Conservation (phyloP, 1,140 invertebrate genomes). For the Sarcophaga bullata region DNA sequence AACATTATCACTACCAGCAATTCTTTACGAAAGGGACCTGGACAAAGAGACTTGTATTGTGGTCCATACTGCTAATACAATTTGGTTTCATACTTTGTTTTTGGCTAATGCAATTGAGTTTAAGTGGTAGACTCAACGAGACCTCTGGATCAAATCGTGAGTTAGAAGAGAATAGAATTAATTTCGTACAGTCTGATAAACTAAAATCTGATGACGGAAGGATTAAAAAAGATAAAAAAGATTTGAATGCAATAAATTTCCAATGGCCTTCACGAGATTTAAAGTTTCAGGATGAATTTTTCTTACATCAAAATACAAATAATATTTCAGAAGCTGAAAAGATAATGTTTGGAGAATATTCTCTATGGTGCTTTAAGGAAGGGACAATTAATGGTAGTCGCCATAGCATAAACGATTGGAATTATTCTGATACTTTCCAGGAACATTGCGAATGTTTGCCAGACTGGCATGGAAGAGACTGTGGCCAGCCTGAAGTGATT, state of each 20-base stretch:
- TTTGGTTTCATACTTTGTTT: constrained; percentile 58
- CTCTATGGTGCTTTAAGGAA: constrained; percentile 69
- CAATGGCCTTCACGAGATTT: constrained; percentile 23
- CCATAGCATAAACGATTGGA: constrained; percentile 44
- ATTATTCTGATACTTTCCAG: constrained; percentile 47
- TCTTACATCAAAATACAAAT: constrained; percentile 52
- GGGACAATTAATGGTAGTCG: constrained; percentile 66
- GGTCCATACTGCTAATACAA: constrained; percentile 57
- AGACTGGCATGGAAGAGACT: constrained; percentile 74
- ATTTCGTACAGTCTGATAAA: not conserved
- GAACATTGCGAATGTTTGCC: constrained; percentile 67
- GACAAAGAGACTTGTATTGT: constrained; percentile 58
- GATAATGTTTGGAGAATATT: constrained; percentile 22
- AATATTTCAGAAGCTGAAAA: constrained; percentile 27
- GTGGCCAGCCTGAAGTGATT: constrained; percentile 74
- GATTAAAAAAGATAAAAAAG: not conserved
- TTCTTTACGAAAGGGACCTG: constrained; percentile 44
- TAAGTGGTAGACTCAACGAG: constrained; percentile 46
- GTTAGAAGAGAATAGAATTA: not conserved
- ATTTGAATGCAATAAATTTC: not conserved
- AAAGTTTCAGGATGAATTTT: constrained; percentile 27
- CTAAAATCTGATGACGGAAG: not conserved
- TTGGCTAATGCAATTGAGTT: constrained; percentile 55
- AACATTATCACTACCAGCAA: constrained; percentile 12
- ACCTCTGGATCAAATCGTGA: not conserved